Base-by-base conservation (phyloP, 2,888 invertebrate species). In the Litoditis marina region DNA sequence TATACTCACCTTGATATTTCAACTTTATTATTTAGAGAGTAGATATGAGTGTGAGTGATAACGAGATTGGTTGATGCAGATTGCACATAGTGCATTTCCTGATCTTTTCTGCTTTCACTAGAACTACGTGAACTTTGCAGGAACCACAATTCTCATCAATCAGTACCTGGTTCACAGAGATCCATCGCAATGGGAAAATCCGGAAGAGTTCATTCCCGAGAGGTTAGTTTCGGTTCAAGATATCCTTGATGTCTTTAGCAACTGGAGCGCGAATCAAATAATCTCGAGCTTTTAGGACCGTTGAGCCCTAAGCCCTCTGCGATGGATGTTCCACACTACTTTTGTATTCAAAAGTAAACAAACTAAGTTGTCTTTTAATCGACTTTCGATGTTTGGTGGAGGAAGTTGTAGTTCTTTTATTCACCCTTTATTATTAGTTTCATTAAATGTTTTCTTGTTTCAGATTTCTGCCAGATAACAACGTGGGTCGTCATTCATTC, bases 201-300 rank as follows among this genome's bases (percentile, higher is more conserved):
- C 86, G 0, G 84, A 85, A 34, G 62, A 66, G 2, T 86, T 84
- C 72, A 79, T 84, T 62, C 86, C 86, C 1, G 84, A 85, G 47
- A 77, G 86, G 68, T 86, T 28, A 30, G 22, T 36, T 44, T 50
- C 36, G 4, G 19, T 44, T 34, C 36, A 2, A 54, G 16, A 31
- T 31, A 47, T 49, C 25, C 30, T 34, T 32, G 27, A 4, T 42
- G 19, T 53, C 54, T n/a, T n/a, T 30, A 27, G 2, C 34, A 27
- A 19, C 5, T 53, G 27, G 2, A 3, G n/a, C 36, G 6, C 27
- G 19, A 11, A n/a, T n/a, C n/a, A n/a, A 16, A 11, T 52, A 52
- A 52, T 16, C 19, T 42, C n/a, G 34, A 42, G 16, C 25, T 53
- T 34, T 34, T n/a, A n/a, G n/a, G n/a, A n/a, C n/a, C n/a, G n/a